Evolutionary conservation across 2,888 invertebrate genomes (phyloP), one percentile per base, ranked within the genome.

Genomic region (Hoplodrina blanda): DNA sequence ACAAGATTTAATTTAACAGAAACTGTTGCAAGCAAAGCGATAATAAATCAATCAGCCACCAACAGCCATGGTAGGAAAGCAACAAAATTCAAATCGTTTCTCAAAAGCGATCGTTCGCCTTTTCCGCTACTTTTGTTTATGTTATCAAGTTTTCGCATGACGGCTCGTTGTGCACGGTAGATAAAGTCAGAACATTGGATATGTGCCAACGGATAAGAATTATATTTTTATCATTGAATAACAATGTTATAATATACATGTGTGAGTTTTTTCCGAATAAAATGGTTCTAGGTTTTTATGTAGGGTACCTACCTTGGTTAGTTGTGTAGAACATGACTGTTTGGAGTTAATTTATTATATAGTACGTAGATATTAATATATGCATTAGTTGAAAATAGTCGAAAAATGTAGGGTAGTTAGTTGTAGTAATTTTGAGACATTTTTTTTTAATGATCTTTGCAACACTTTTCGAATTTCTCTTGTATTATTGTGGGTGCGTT

Each of bases 111-210:
- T 59, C 57, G 66, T 50, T 76, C 67, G 67, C 59, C 61, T 84
- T 80, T 77, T 73, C 80, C 75, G 67, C 72, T 77, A 80, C 82
- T 79, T 82, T 85, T 85, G 85, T 85, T 85, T 84, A 84, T 78
- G 84, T 85, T 90, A 91, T 91, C 89, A 87, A 83, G 78, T 87
- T 89, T 84, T 87, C 89, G 87, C 90, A 89, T 90, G 90, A 90
- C 87, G 86, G 87, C 82, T 85, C 86, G 82, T 82, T 85, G 85
- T 84, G 82, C 82, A 86, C 86, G 81, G 70, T 81, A 82, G 80
- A 82, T 83, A 83, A 82, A 84, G 76, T 82, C 90, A 78, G 90
- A 90, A 88, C 86, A 86, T 90, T 92, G 91, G 91, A 90, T 84
- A 72, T 84, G 83, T 82, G 91, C 92, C 92, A 92, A 89, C 78